Percentiles rank a stretch among this genome's conserved stretches.
phyloP scores from a whole-genome alignment of 2,113 vertebrate genomes.

The Eupsittula cactorum region DNA sequence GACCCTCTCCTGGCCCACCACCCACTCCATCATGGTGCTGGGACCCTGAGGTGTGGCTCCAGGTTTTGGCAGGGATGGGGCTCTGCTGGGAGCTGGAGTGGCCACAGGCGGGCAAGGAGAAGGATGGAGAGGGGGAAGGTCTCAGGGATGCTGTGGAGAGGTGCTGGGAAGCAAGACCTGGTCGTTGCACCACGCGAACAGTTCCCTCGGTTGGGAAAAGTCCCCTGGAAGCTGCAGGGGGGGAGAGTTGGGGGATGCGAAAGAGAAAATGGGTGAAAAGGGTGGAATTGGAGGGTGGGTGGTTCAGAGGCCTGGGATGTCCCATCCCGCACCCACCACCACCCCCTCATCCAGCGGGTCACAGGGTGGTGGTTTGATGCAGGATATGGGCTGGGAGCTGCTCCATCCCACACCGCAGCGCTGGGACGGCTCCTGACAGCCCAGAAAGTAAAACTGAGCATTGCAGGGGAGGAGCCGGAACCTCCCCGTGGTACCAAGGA shows the following conservation, averaged over 20 bases:
- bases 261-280: background rate
- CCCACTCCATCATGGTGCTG: background rate
- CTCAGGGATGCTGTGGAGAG: background rate
- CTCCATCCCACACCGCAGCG: background rate
- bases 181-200: rapidly evolving
- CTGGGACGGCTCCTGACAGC: background rate
- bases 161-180: rapidly evolving
- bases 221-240: background rate
- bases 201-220: background rate
- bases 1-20: background rate
- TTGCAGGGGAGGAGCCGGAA: background rate
- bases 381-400: rapidly evolving
- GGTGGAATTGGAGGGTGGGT: rapidly evolving
- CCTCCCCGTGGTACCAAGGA: background rate
- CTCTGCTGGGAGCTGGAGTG: background rate
- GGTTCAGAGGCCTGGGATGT: background rate
- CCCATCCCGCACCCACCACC: too few species aligned
- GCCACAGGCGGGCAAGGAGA: rapidly evolving
- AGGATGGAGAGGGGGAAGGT: background rate
- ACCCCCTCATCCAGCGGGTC: rapidly evolving
- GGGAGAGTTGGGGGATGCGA: rapidly evolving
- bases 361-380: rapidly evolving
- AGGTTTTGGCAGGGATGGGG: background rate
- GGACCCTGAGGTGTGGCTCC: rapidly evolving
- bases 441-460: background rate